These are phyloP conservation scores for Drosophila anomelani DNA, from an alignment of 2,888 invertebrate genomes.

Conservation along the genomic window DNA sequence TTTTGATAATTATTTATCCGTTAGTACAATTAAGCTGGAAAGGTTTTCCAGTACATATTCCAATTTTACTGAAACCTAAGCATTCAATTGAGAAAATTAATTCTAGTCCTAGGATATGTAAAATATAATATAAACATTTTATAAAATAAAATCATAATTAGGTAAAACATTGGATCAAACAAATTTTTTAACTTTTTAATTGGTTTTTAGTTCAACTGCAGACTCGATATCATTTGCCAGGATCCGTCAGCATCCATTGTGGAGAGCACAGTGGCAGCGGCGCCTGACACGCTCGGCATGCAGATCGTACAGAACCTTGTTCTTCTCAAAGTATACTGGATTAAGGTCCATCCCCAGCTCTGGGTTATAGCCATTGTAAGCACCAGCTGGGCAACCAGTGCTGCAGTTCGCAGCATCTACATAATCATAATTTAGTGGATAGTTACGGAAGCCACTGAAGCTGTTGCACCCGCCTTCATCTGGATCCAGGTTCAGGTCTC, in stretches of 20 bases:
- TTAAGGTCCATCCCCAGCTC: background rate
- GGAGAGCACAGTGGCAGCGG: background rate
- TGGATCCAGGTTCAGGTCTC: background rate
- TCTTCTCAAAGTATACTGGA: background rate
- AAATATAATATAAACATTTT: background rate
- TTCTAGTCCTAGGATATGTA: background rate
- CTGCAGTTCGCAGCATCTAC: background rate
- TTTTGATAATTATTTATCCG: background rate
- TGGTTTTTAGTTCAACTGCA: background rate
- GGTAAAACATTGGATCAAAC: no score
- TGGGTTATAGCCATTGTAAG: background rate
- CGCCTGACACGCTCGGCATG: constrained; percentile 5
- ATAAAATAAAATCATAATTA: background rate
- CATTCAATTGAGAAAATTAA: background rate
- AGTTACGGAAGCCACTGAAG: no score
- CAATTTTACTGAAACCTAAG: background rate
- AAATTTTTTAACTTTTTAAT: background rate
- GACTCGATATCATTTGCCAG: background rate
- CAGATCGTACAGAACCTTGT: background rate
- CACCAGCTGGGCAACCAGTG: background rate
- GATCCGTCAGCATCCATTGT: background rate
- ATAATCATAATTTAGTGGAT: no score
- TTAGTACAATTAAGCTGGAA: background rate
- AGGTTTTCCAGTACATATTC: background rate
- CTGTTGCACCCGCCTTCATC: background rate